Base-by-base conservation (phyloP, 2,888 invertebrate genomes). In the Cataglyphis altisquamis region DNA sequence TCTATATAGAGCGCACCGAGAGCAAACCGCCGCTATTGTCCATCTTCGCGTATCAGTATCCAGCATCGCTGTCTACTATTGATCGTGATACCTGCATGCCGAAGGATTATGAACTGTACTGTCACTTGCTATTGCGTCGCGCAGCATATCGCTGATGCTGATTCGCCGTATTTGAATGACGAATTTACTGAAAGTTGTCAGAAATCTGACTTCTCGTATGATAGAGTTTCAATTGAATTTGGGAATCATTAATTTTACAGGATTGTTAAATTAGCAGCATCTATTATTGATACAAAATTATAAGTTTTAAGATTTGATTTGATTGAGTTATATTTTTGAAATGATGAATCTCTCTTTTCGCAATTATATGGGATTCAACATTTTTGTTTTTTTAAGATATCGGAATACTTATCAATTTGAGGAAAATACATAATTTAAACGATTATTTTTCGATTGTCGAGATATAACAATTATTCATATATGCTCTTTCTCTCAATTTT, bases 61-160 rank as follows among this genome's bases (percentile, higher is more conserved):
- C 52, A 41, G 36, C 55, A 55, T 41, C 70, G 57, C 45, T 74
- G 36, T 25, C 48, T 32, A 55, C 25, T 70, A 83, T 88, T 86
- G 87, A 86, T 86, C 73, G 67, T n/a, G 66, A 81, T 84, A 66
- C 55, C 63, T 62, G 70, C 81, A 70, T 67, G n/a, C 75, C 81
- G 36, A 81, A 84, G 75, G 81, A 85, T 81, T 80, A 70, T 52
- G 12, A 70, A 70, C 83, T 36, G 32, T 48, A 64, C 74, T 68
- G 39, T 52, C 52, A 8, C 48, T 62, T 25, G 55, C 45, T 72
- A 73, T 41, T 36, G 57, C 66, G 41, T n/a, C 45, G 21, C 60
- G 29, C 63, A 45, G 25, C 29, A 70, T 57, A 70, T 70, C 57
- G 18, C 32, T 45, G 77, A 68, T 21, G 32, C 21, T 70, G 68